Conservation (phyloP, 37 sponge, comb jelly and placozoan genomes). For the Axinella damicornis region DNA sequence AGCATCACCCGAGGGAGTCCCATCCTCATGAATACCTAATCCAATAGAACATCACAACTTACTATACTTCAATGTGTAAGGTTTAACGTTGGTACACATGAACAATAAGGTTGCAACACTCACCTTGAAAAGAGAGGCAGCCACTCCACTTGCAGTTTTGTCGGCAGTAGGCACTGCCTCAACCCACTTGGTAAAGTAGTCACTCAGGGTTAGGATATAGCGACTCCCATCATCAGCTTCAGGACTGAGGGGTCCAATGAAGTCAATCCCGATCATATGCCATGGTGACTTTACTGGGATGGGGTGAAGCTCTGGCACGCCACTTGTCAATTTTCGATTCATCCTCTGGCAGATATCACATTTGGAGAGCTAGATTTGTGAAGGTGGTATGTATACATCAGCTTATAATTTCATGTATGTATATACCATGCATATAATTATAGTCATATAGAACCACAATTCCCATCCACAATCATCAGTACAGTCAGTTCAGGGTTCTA, state of each 20-base stretch:
- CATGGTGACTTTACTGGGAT: conserved; percentile 61
- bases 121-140: conserved; percentile 66
- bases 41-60: not conserved
- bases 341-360: conserved; percentile 72
- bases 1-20: conserved; percentile 54
- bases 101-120: not conserved
- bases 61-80: no score
- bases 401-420: not conserved
- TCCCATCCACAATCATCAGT: no score
- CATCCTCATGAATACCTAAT: conserved; percentile 73
- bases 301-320: conserved; percentile 60
- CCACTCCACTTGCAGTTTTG: conserved; percentile 56
- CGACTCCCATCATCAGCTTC: conserved; percentile 25
- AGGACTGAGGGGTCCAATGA: conserved; percentile 61
- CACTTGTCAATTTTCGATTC: conserved; percentile 59
- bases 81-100: no score
- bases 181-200: conserved; percentile 83
- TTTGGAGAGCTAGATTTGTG: conserved; percentile 27
- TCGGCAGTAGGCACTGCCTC: conserved; percentile 52
- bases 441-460: no score
- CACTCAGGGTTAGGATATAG: conserved; percentile 71
- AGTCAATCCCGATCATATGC: conserved; percentile 79
- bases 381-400: not conserved
- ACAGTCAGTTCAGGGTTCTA: no score
- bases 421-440: no score